Evolutionary conservation across 2,113 vertebrate genomes (phyloP), one percentile per base, ranked within the genome.

Genomic region (Athene cunicularia): DNA sequence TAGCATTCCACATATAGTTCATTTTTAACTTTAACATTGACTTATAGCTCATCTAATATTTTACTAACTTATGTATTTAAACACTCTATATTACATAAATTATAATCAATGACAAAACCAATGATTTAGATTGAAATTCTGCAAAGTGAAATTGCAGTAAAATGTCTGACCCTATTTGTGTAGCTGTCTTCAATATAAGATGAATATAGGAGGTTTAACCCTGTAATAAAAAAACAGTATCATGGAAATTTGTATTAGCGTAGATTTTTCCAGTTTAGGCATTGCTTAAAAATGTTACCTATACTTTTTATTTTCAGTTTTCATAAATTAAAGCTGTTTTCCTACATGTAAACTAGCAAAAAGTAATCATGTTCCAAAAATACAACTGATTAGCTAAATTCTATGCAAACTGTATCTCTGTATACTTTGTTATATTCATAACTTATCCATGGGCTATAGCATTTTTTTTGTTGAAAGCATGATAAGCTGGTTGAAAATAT

Each of bases 81-180:
- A 96, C 93, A 97, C 88, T 92, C 68, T 87, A n/a, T 86, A 85
- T 98, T 95, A 97, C 95, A 98, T 97, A 98, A 98, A 97, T 97
- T 96, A 97, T 92, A 97, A 94, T 97, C 87, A 96, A 49, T 95
- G 96, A 94, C 97, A 98, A 76, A 90, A 77, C 18, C 63, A 95
- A 70, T 97, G 95, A 97, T 97, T 98, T 98, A 98, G 88, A 90
- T 45, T 76, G 88, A 98, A 98, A 96, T 97, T 84, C 93, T 95
- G 47, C 86, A 68, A 93, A 97, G 95, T 90, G 91, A 97, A 98
- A 97, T 90, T 81, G 86, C 68, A 95, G n/a, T 97, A 96, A 97
- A 97, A 97, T 96, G 94, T 88, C 83, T 95, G 70, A 97, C 89
- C 88, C 77, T 96, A 89, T 93, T 98, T 95, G 86, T 76, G 49